phyloP scores from a whole-genome alignment of 2,113 vertebrate genomes.

The Tautogolabrus adspersus region DNA sequence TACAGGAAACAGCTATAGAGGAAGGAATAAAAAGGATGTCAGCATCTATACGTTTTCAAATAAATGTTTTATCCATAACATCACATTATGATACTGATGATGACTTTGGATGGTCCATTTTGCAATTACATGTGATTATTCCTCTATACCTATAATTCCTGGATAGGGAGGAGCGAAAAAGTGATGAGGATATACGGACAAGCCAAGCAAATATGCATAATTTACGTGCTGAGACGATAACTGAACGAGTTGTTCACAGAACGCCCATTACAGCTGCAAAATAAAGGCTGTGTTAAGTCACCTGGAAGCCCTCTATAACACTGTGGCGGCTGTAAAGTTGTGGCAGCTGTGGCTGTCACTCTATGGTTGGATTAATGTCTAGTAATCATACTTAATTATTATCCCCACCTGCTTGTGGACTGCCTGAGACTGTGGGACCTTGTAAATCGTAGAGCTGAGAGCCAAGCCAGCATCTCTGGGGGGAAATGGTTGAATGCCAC shows the following conservation, averaged over 20 bases:
- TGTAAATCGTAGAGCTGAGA: conserved; percentile 59
- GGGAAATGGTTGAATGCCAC: conserved; percentile 72
- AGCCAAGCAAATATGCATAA: background rate
- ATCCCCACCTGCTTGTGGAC: conserved; percentile 73
- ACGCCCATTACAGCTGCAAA: conserved; percentile 30
- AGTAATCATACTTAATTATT: conserved; percentile 77
- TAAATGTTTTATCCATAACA: background rate
- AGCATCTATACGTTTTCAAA: background rate
- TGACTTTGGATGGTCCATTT: background rate
- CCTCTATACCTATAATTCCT: background rate
- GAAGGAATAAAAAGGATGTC: background rate
- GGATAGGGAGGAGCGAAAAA: background rate
- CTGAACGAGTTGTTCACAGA: conserved; percentile 23
- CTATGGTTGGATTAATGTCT: conserved; percentile 73
- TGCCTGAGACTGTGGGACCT: conserved; percentile 61
- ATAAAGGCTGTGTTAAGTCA: conserved; percentile 36
- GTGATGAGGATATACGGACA: background rate
- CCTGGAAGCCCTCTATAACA: conserved; percentile 50
- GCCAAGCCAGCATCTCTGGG: conserved; percentile 63
- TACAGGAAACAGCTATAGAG: background rate
- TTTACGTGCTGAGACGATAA: conserved; percentile 6
- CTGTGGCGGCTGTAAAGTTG: conserved; percentile 37
- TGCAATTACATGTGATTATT: background rate
- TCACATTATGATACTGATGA: background rate
- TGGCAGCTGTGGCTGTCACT: conserved; percentile 72